Conservation (phyloP, 2,888 invertebrate species). For the Trichopoda pennipes region DNA sequence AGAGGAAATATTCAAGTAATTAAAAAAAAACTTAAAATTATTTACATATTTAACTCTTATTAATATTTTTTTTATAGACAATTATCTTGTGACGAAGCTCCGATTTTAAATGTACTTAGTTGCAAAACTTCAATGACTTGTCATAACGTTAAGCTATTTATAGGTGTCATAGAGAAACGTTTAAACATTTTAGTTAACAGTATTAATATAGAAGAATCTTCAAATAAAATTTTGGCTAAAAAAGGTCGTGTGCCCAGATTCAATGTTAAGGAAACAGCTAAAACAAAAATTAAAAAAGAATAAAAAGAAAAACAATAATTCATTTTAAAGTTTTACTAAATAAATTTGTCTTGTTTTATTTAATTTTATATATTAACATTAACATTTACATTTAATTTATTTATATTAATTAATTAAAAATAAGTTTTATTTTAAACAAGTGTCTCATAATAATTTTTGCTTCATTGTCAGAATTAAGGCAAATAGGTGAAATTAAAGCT, state of each 20-base stretch:
- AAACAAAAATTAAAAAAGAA: slow-evolving; percentile 73
- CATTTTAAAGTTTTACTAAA: slow-evolving; percentile 40
- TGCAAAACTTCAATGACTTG: slow-evolving; percentile 87
- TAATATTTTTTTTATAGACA: slow-evolving; percentile 79
- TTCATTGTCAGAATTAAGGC: slow-evolving; percentile 79
- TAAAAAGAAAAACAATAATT: background rate
- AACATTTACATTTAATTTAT: slow-evolving; percentile 53
- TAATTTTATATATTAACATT: slow-evolving; percentile 53
- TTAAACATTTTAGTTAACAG: slow-evolving; percentile 79
- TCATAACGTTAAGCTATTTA: slow-evolving; percentile 89
- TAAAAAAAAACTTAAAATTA: background rate
- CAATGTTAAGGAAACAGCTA: slow-evolving; percentile 79
- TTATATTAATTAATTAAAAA: slow-evolving; percentile 39
- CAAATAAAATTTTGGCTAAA: slow-evolving; percentile 78
- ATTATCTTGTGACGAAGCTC: slow-evolving; percentile 87
- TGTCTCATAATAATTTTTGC: slow-evolving; percentile 67
- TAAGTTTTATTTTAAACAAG: slow-evolving; percentile 37
- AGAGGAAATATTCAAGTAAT: slow-evolving; percentile 80
- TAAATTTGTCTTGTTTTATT: slow-evolving; percentile 31
- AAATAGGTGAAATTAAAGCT: slow-evolving; percentile 73
- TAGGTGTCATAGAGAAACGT: slow-evolving; percentile 90
- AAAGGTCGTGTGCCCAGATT: slow-evolving; percentile 80
- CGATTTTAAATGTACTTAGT: slow-evolving; percentile 87
- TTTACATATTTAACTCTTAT: background rate
- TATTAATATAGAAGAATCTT: slow-evolving; percentile 77